These are phyloP conservation scores for Crax fasciolata DNA, from an alignment of 2,797 vertebrate species.

Conservation along the genomic window DNA sequence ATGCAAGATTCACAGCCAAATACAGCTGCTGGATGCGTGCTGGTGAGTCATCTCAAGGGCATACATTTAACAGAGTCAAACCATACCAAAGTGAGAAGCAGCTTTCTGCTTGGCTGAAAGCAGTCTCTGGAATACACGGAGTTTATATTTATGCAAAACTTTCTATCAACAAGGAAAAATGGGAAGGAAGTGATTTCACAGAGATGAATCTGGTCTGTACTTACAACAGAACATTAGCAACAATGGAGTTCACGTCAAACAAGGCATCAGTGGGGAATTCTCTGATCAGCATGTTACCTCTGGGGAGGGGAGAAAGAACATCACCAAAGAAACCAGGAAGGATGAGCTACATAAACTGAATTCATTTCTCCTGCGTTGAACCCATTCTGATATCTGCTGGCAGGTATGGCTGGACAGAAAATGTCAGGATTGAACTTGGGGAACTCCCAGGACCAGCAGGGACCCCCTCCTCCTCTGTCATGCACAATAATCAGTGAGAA, in stretches of 20 bases:
- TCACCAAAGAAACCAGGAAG: background rate
- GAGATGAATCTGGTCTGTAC: slow-evolving; percentile 65
- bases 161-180: background rate
- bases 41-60: background rate
- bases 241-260: slow-evolving; percentile 91
- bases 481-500: background rate
- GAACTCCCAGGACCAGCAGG: background rate
- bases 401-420: background rate
- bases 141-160: background rate
- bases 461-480: background rate
- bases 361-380: background rate
- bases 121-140: background rate
- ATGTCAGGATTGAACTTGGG: background rate
- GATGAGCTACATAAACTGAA: rapidly evolving
- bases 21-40: background rate
- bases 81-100: background rate
- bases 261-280: slow-evolving; percentile 91
- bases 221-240: slow-evolving; percentile 95
- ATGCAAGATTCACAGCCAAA: background rate
- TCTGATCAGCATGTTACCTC: slow-evolving; percentile 87
- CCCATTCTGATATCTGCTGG: background rate
- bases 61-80: background rate
- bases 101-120: background rate
- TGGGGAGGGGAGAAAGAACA: slow-evolving; percentile 66
- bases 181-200: background rate